Evolutionary conservation across 1,140 invertebrate genomes (phyloP), one percentile per base, ranked within the genome.

Genomic region (Nasonia longicornis): DNA sequence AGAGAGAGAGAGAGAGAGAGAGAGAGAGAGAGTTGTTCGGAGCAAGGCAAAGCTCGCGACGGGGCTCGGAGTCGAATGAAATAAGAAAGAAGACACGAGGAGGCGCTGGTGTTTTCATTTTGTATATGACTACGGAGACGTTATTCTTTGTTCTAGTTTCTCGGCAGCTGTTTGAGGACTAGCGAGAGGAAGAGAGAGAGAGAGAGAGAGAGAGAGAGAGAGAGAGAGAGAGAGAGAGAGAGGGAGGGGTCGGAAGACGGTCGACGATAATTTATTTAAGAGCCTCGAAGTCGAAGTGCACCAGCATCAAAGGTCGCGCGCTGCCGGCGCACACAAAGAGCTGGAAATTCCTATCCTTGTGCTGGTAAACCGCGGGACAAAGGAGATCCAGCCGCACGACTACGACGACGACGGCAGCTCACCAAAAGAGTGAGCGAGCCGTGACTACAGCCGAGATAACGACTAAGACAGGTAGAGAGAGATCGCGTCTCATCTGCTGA

Each of bases 181-280:
- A 48, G 45, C 8, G 14, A 48, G 52, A 16, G 16, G 12, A 6
- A 16, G 52, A 20, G 14, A 58, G 14, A 58, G 20, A n/a, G n/a
- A n/a, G n/a, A n/a, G n/a, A n/a, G n/a, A 58, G 6, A n/a, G 16
- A n/a, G 4, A 58, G 52, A n/a, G 16, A 26, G 26, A 26, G 26
- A 16, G 11, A 52, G 16, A 14, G 48, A n/a, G 16, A 58, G 20
- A n/a, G 20, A 58, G 6, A n/a, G 16, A n/a, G 0, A 58, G 52
- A n/a, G 16, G 52, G 52, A 58, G 52, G 52, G 29, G 16, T 67
- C 14, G 22, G 64, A 29, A 26, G 64, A 29, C 22, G 76, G 48
- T 78, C 70, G 71, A 79, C 75, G 72, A 79, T 82, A 79, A 79
- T 79, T 79, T 74, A 67, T 74, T 75, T 82, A 79, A 79, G 52